Percentiles rank a stretch among this genome's conserved stretches.
phyloP scores from a whole-genome alignment of 2,113 vertebrate genomes.

The Apteryx owenii region DNA sequence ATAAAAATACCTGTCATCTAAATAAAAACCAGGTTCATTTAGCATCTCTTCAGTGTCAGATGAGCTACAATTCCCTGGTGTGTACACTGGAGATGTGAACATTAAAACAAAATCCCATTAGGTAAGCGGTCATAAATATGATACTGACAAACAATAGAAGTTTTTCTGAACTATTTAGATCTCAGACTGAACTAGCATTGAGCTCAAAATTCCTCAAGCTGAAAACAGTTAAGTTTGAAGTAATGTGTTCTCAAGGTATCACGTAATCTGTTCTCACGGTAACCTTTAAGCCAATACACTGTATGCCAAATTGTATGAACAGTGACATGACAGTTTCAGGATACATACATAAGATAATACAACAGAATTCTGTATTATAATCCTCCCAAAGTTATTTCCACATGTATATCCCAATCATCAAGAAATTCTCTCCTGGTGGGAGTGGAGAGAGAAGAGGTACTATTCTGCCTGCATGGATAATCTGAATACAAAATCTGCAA shows the following conservation, averaged over 20 bases:
- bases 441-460: background rate
- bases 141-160: background rate
- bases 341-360: background rate
- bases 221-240: background rate
- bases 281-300: background rate
- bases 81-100: fast-evolving
- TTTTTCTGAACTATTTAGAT: background rate
- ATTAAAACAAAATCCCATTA: background rate
- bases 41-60: background rate
- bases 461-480: background rate
- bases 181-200: background rate
- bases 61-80: background rate
- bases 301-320: background rate
- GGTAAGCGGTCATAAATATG: background rate
- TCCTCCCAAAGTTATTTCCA: background rate
- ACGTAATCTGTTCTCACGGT: background rate
- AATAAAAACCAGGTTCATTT: background rate
- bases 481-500: fast-evolving
- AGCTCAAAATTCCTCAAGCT: background rate
- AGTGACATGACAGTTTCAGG: background rate
- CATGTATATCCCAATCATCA: background rate
- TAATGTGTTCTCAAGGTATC: background rate
- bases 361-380: background rate
- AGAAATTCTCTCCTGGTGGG: background rate
- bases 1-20: background rate